Conservation (phyloP, 2,797 vertebrate species). For the Rhinogobio ventralis region DNA sequence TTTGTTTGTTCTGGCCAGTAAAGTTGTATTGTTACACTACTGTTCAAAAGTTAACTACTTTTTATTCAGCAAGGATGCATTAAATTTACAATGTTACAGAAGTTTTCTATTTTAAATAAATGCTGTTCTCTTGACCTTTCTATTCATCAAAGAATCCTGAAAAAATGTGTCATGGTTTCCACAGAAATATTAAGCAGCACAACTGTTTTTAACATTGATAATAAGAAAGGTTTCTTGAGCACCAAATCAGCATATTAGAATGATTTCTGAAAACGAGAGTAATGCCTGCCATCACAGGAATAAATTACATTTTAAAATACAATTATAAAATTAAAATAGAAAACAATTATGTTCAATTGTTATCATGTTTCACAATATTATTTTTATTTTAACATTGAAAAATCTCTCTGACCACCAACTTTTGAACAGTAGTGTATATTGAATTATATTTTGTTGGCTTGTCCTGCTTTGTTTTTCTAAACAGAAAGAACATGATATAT, state of each 20-base stretch:
- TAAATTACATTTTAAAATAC: not conserved
- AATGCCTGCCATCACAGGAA: not conserved
- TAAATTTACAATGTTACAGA: not conserved
- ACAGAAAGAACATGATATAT: not conserved
- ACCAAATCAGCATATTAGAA: not conserved
- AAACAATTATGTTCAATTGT: not conserved
- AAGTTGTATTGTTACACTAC: not conserved
- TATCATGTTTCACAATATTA: not conserved
- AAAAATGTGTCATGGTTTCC: not conserved
- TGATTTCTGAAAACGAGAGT: not conserved
- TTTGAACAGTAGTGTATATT: not conserved
- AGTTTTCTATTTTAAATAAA: no score
- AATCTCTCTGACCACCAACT: not conserved
- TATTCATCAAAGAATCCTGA: no score
- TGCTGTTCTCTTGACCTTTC: no score
- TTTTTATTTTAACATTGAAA: not conserved
- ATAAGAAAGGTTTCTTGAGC: not conserved
- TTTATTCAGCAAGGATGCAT: not conserved
- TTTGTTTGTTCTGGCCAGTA: not conserved
- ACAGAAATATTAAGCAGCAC: not conserved
- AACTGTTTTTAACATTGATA: not conserved
- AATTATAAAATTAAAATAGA: no score
- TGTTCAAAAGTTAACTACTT: not conserved
- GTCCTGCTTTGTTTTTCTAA: conserved; percentile 15
- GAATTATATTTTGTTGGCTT: not conserved